Evolutionary conservation across 2,888 invertebrate species (phyloP).

Genomic region (Leucania comma): DNA sequence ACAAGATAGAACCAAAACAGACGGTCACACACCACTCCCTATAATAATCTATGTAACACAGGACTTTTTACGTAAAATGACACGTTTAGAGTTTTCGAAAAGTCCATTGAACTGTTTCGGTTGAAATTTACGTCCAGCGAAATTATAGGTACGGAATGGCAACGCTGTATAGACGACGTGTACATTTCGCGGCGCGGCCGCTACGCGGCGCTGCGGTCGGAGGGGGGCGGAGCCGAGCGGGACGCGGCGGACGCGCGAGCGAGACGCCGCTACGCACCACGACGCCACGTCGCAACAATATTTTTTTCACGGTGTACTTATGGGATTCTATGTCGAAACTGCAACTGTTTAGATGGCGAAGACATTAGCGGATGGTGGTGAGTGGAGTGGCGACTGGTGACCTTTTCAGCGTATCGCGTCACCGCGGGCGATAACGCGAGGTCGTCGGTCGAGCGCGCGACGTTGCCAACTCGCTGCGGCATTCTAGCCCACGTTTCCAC

Average conservation of each 20-base stretch:
- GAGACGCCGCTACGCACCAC: conserved; percentile 76
- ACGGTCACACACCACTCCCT: conserved; percentile 84
- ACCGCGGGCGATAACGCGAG: conserved; percentile 87
- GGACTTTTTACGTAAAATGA: conserved; percentile 83
- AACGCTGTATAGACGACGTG: conserved; percentile 88
- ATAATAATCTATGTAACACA: conserved; percentile 82
- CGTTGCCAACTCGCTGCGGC: conserved; percentile 86
- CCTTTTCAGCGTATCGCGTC: conserved; percentile 87
- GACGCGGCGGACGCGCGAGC: conserved; percentile 80
- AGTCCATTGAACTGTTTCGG: conserved; percentile 91
- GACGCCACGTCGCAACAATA: conserved; percentile 74
- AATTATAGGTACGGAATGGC: conserved; percentile 91
- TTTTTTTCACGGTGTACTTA: conserved; percentile 82
- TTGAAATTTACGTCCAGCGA: conserved; percentile 91
- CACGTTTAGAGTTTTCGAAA: conserved; percentile 87
- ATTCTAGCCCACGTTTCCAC: conserved; percentile 80
- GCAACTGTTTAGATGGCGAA: conserved; percentile 85
- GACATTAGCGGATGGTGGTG: conserved; percentile 82
- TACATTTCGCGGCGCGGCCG: conserved; percentile 84
- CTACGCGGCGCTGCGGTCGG: conserved; percentile 84
- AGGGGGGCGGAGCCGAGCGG: conserved; percentile 86
- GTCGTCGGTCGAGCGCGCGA: conserved; percentile 87
- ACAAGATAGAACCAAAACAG: conserved; percentile 83
- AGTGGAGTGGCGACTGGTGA: conserved; percentile 82
- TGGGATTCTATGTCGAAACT: conserved; percentile 83